These are phyloP conservation scores for Heliconius hortense DNA, from an alignment of 2,888 invertebrate genomes.

Conservation along the genomic window DNA sequence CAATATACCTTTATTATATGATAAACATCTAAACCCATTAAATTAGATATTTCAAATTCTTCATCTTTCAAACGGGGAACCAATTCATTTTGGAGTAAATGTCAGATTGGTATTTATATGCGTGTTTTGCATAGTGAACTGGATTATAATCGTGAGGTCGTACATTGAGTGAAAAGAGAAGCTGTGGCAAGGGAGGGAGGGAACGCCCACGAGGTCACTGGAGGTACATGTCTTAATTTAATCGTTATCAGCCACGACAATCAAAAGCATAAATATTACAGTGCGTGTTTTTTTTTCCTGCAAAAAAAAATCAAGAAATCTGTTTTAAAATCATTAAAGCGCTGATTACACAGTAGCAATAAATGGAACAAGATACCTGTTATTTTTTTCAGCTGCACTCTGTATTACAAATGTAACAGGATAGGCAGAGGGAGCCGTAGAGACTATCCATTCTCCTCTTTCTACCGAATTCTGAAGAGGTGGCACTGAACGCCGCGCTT, in stretches of 20 bases:
- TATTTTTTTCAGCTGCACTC: too few species aligned
- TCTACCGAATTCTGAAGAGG: too few species aligned
- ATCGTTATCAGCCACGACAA: conserved; percentile 70
- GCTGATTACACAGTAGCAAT: too few species aligned
- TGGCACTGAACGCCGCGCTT: too few species aligned
- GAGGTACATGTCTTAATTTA: conserved; percentile 68
- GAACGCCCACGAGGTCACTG: conserved; percentile 58
- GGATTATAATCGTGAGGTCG: conserved; percentile 29
- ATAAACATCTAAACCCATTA: conserved; percentile 41
- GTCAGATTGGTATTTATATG: conserved; percentile 40
- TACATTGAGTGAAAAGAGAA: conserved; percentile 30
- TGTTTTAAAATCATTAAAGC: too few species aligned
- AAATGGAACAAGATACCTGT: too few species aligned
- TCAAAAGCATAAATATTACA: conserved; percentile 60
- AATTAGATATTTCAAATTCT: conserved; percentile 39
- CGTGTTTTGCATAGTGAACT: conserved; percentile 37
- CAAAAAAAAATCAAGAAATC: conserved; percentile 18
- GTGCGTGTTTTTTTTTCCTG: conserved; percentile 44
- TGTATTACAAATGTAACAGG: too few species aligned
- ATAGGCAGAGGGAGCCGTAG: too few species aligned
- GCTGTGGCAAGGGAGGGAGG: conserved; percentile 32
- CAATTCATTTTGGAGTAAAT: conserved; percentile 40
- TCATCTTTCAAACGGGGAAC: conserved; percentile 29
- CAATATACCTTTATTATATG: conserved; percentile 38
- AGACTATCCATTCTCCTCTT: too few species aligned